A percentile compares a stretch with the other conserved stretches of the same genome.
Evolutionary conservation across 2,888 invertebrate genomes (phyloP).

Genomic region (Drosophila melanocephala): DNA sequence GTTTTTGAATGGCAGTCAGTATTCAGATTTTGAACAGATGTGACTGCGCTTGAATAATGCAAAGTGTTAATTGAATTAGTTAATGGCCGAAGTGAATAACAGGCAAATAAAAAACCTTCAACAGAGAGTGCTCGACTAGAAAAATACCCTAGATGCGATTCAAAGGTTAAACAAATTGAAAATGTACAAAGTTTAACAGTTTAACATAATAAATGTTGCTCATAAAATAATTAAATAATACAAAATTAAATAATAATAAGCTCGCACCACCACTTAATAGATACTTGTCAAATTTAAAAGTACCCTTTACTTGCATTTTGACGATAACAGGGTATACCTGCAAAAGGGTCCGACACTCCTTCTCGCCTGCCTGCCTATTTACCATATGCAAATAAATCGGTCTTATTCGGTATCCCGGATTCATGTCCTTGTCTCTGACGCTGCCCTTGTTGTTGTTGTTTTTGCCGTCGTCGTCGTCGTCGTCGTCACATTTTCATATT

Average conservation of each 20-base stretch:
- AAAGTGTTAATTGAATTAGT: slow-evolving; percentile 76
- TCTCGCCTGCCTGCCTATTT: slow-evolving; percentile 48
- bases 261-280: accelerated
- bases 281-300: background rate
- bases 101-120: background rate
- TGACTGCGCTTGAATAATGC: slow-evolving; percentile 39
- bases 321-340: slow-evolving; percentile 12
- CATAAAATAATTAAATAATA: background rate
- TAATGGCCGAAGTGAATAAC: slow-evolving; percentile 52
- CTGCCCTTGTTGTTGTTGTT: slow-evolving; percentile 27
- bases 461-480: slow-evolving; percentile 19
- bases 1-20: slow-evolving; percentile 36
- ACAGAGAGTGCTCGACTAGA: background rate
- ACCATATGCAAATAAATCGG: slow-evolving; percentile 76
- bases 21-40: slow-evolving; percentile 35
- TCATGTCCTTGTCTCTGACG: slow-evolving; percentile 52
- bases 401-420: slow-evolving; percentile 36
- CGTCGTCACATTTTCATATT: slow-evolving; percentile 80
- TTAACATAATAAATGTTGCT: background rate
- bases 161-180: background rate
- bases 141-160: slow-evolving; percentile 12
- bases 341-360: slow-evolving; percentile 50
- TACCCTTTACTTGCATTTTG: background rate
- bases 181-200: background rate
- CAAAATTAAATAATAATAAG: background rate